A percentile compares a stretch with the other conserved stretches of the same genome.
Evolutionary conservation across 2,113 vertebrate species (phyloP).

Genomic region (Centrocercus urophasianus): DNA sequence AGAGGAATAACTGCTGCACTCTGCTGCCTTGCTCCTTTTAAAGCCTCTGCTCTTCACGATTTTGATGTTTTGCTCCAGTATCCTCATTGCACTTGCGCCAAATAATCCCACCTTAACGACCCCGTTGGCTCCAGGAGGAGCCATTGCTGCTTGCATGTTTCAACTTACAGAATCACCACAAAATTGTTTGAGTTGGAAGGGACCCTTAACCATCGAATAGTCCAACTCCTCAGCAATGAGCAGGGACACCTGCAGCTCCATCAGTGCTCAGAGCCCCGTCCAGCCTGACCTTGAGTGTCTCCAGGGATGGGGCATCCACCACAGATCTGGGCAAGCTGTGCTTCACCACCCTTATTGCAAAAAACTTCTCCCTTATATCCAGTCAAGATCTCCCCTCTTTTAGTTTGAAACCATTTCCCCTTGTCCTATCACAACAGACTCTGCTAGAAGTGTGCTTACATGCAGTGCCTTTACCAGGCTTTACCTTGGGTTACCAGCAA

Average conservation of each 20-base stretch:
- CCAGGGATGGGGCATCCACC: too few species aligned
- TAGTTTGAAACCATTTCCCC: too few species aligned
- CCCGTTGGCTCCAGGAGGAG: background rate
- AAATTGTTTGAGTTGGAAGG: background rate
- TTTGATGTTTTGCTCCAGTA: background rate
- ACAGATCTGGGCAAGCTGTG: too few species aligned
- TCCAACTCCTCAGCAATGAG: too few species aligned
- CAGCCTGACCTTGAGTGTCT: too few species aligned
- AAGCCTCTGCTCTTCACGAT: background rate
- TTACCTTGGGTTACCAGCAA: background rate
- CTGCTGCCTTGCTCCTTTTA: background rate
- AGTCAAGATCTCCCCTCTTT: too few species aligned
- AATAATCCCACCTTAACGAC: background rate
- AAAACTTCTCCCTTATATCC: too few species aligned
- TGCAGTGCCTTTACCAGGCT: background rate
- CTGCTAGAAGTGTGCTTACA: background rate
- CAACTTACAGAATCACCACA: background rate
- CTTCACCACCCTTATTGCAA: too few species aligned
- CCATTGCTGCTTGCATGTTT: fast-evolving
- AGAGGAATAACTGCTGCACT: background rate
- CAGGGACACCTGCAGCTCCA: too few species aligned
- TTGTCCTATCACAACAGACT: too few species aligned
- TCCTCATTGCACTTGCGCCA: background rate
- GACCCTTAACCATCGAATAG: too few species aligned
- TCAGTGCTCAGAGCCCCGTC: too few species aligned